phyloP scores from a whole-genome alignment of 2,888 invertebrate species.

The Elmis aenea region DNA sequence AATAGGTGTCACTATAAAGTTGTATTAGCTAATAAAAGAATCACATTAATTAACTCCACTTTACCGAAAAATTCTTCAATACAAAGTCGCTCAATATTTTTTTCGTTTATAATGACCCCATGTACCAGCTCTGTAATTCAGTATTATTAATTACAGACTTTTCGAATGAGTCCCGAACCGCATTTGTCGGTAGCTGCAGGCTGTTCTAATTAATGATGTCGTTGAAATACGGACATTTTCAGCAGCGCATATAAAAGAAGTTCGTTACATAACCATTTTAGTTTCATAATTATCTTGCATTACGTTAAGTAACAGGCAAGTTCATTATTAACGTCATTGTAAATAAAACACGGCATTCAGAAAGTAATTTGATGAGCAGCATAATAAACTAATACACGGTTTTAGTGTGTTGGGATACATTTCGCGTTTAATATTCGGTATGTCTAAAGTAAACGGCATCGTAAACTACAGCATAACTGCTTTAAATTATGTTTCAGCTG shows the following conservation, averaged over 20 bases:
- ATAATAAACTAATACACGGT: too few relatives aligned
- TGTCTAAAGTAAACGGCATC: conserved; percentile 19
- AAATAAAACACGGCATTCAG: too few relatives aligned
- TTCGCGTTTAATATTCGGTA: too few relatives aligned
- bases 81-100: conserved; percentile 2
- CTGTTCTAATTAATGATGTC: conserved; percentile 22
- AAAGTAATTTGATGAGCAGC: too few relatives aligned
- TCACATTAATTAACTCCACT: too few relatives aligned
- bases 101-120: conserved; percentile 16
- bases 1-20: too few relatives aligned
- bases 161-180: conserved; percentile 16
- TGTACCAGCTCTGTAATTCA: conserved; percentile 18
- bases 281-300: too few relatives aligned
- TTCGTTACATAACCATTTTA: conserved; percentile 18
- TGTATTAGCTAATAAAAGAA: too few relatives aligned
- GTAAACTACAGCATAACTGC: conserved; percentile 13
- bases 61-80: too few relatives aligned
- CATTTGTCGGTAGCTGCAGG: conserved; percentile 21
- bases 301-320: too few relatives aligned
- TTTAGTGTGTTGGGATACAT: too few relatives aligned
- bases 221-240: conserved; percentile 20
- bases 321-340: too few relatives aligned
- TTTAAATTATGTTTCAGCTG: conserved; percentile 15
- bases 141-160: conserved; percentile 22
- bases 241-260: conserved; percentile 17